Conservation (phyloP, 1,140 invertebrate genomes). For the Paralvinella palmiformis region DNA sequence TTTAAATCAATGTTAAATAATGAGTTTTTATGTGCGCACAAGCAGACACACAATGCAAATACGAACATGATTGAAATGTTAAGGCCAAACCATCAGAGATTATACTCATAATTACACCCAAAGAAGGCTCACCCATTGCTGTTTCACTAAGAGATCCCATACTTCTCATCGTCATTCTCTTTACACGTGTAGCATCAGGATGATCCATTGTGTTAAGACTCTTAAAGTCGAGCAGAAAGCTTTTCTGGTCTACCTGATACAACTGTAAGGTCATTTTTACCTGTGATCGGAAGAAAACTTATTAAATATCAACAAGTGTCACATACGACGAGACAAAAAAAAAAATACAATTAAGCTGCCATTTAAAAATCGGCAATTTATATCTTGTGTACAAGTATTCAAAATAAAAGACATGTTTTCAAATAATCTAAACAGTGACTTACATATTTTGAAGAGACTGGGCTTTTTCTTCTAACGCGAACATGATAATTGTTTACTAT, state of each 20-base stretch:
- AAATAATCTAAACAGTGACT: too few relatives aligned
- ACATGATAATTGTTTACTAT: slow-evolving; percentile 87
- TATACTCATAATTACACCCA: slow-evolving; percentile 16
- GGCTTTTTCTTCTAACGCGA: slow-evolving; percentile 81
- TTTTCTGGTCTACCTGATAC: slow-evolving; percentile 98
- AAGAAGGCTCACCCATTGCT: slow-evolving; percentile 11
- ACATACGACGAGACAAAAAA: not conserved
- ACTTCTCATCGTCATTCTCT: slow-evolving; percentile 17
- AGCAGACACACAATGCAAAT: too few relatives aligned
- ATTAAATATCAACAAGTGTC: slow-evolving; percentile 7
- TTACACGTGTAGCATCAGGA: slow-evolving; percentile 20
- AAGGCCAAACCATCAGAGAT: slow-evolving; percentile 16
- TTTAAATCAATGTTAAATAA: too few relatives aligned
- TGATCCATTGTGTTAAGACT: slow-evolving; percentile 57
- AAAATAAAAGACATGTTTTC: too few relatives aligned
- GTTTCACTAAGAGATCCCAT: slow-evolving; percentile 8
- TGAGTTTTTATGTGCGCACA: too few relatives aligned
- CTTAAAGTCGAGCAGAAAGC: slow-evolving; percentile 96
- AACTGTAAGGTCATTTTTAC: slow-evolving; percentile 96
- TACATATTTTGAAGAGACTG: slow-evolving; percentile 69
- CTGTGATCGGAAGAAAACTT: slow-evolving; percentile 30
- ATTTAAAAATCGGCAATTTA: not conserved
- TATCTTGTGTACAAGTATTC: slow-evolving; percentile 3
- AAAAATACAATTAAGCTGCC: not conserved
- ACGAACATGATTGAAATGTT: not conserved